phyloP scores from a whole-genome alignment of 2,113 vertebrate genomes.

The Zosterops borbonicus region DNA sequence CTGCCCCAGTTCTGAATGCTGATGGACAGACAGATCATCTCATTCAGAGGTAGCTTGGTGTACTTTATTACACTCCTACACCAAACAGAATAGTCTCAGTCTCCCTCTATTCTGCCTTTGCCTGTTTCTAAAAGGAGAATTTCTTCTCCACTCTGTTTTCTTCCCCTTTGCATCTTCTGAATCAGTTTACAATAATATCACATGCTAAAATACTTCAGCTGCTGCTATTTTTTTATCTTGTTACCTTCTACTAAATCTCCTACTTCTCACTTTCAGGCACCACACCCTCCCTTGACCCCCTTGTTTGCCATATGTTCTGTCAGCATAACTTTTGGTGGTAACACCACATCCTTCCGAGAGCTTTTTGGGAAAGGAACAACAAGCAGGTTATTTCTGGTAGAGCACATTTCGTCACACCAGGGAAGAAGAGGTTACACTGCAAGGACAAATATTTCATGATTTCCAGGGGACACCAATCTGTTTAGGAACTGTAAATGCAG shows the following conservation, averaged over 20 bases:
- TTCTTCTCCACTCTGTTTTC: background rate
- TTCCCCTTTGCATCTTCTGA: background rate
- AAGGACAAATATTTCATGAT: background rate
- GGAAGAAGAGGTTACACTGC: background rate
- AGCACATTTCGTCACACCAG: background rate
- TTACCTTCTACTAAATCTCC: background rate
- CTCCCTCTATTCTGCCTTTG: background rate
- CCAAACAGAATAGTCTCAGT: accelerated
- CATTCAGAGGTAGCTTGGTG: background rate
- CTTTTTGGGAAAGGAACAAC: background rate
- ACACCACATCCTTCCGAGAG: background rate
- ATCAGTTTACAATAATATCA: background rate
- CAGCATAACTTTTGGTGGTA: background rate
- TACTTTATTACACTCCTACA: background rate
- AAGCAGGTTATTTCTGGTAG: background rate
- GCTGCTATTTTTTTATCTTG: background rate
- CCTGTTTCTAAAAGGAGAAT: background rate
- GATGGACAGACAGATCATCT: background rate
- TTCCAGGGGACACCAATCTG: background rate
- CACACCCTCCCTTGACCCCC: background rate
- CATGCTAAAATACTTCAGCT: background rate
- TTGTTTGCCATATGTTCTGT: background rate
- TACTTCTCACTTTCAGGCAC: background rate
- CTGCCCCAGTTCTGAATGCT: background rate
- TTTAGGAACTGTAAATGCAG: background rate